phyloP scores from a whole-genome alignment of 2,888 invertebrate genomes.

The Agrotis segetum region DNA sequence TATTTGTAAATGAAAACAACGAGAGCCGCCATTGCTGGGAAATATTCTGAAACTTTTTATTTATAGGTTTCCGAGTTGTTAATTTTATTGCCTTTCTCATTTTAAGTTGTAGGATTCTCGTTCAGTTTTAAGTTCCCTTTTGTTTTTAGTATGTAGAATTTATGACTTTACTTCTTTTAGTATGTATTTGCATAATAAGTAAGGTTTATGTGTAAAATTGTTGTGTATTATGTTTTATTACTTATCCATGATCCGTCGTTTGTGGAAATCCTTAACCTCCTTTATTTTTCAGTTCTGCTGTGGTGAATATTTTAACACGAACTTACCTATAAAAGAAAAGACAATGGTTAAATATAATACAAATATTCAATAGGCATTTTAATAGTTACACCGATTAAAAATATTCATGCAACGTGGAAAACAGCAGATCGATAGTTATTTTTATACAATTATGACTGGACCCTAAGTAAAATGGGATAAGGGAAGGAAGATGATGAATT shows the following conservation, averaged over 20 bases:
- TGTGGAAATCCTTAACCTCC: not conserved
- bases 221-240: not conserved
- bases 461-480: too few relatives aligned
- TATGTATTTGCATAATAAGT: not conserved
- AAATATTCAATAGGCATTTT: too few relatives aligned
- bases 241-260: slow-evolving; percentile 25
- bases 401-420: slow-evolving; percentile 36
- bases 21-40: slow-evolving; percentile 6
- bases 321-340: slow-evolving; percentile 62
- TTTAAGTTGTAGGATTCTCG: slow-evolving; percentile 27
- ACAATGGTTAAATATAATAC: not conserved
- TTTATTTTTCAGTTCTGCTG: not conserved
- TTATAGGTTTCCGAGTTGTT: slow-evolving; percentile 47
- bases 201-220: not conserved
- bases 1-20: slow-evolving; percentile 31
- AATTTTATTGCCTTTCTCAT: slow-evolving; percentile 49
- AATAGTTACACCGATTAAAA: too few relatives aligned
- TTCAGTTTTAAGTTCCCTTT: slow-evolving; percentile 21
- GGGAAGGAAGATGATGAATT: too few relatives aligned
- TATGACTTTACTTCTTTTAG: not conserved
- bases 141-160: slow-evolving; percentile 12
- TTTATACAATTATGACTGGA: not conserved
- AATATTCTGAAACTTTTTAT: slow-evolving; percentile 44
- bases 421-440: not conserved
- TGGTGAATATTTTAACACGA: slow-evolving; percentile 22